Conservation (phyloP, 2,888 invertebrate species). For the Pedicia rivosa region DNA sequence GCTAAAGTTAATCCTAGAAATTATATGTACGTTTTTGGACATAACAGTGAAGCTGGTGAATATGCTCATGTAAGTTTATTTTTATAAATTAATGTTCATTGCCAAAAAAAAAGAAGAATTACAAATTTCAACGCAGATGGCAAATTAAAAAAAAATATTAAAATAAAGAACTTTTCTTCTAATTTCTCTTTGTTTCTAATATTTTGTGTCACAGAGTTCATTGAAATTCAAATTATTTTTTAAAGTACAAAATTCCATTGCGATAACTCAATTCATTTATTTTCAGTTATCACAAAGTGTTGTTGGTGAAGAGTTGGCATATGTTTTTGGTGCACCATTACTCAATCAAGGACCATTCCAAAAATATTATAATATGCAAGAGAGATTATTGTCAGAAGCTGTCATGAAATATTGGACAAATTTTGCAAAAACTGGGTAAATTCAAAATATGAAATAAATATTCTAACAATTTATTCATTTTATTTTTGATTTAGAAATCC, state of each 20-base stretch:
- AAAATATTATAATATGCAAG: conserved; percentile 56
- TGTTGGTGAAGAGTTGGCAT: conserved; percentile 76
- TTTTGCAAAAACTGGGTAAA: conserved; percentile 80
- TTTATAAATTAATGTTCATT: not conserved
- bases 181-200: not conserved
- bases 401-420: conserved; percentile 83
- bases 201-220: conserved; percentile 4
- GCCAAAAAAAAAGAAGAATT: no score
- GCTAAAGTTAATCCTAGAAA: conserved; percentile 57
- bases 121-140: no score
- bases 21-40: conserved; percentile 79
- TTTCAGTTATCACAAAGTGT: conserved; percentile 55
- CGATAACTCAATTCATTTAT: no score
- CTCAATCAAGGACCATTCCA: conserved; percentile 54
- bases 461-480: not conserved
- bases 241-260: no score
- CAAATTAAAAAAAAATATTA: no score
- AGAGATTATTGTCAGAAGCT: conserved; percentile 66
- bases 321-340: conserved; percentile 73
- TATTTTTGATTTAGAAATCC: conserved; percentile 42
- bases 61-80: conserved; percentile 53
- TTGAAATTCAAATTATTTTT: no score
- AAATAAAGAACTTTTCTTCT: no score
- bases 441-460: conserved; percentile 10
- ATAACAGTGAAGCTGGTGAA: conserved; percentile 64